Percentiles rank a stretch among this genome's conserved stretches.
Evolutionary conservation across 1,140 invertebrate species (phyloP).

Genomic region (Nomia melanderi): DNA sequence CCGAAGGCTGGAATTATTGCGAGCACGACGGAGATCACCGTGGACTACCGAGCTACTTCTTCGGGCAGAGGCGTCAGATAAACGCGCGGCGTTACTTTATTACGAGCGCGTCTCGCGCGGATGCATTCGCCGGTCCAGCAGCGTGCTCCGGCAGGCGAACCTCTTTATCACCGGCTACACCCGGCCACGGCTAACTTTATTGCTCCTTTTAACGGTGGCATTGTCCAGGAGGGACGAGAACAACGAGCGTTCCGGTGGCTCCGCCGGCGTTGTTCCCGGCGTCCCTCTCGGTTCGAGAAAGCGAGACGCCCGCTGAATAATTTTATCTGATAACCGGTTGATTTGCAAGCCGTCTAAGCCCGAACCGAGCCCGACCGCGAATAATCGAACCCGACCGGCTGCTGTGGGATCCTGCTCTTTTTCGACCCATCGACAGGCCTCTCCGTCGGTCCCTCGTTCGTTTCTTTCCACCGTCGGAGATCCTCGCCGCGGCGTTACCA

Average conservation of each 20-base stretch:
- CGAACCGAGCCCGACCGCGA: conserved; percentile 10
- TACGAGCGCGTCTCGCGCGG: conserved; percentile 32
- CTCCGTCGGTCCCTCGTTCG: background rate
- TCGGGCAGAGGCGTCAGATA: conserved; percentile 32
- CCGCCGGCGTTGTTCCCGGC: background rate
- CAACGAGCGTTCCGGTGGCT: conserved; percentile 8
- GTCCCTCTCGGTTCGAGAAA: conserved; percentile 6
- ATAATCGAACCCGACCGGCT: conserved; percentile 11
- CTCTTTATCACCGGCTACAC: conserved; percentile 58
- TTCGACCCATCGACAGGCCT: no score
- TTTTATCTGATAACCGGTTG: conserved; percentile 47
- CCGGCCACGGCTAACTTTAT: conserved; percentile 53
- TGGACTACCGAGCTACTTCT: conserved; percentile 18
- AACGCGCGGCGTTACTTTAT: conserved; percentile 40
- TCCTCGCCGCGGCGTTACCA: background rate
- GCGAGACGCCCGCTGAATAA: conserved; percentile 36
- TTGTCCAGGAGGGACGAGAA: conserved; percentile 53
- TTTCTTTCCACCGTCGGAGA: background rate
- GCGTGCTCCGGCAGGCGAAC: conserved; percentile 22
- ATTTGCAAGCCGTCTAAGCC: conserved; percentile 31
- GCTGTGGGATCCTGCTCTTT: conserved; percentile 4
- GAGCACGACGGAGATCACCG: background rate
- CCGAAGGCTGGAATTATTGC: background rate
- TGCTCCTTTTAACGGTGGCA: conserved; percentile 68
- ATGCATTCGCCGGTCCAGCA: conserved; percentile 39